Evolutionary conservation across 30 jellyfish, hydroid and myxozoan species (phyloP), one percentile per base, ranked within the genome.

Genomic region (Turritopsis rubra): DNA sequence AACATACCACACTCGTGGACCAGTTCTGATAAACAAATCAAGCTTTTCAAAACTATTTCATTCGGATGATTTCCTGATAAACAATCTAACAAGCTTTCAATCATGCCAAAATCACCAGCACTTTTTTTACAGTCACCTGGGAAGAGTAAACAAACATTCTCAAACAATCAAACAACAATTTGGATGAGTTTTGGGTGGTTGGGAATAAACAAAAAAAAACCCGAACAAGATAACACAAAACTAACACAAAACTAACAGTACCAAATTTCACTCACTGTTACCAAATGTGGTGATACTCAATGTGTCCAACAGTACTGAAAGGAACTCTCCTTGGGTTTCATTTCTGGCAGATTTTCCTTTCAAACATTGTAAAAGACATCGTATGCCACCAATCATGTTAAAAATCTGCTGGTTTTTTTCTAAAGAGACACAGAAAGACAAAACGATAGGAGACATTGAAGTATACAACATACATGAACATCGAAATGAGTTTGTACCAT

Each of bases 301-400:
- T 52, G 96, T 89, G 29, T 81, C 83, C 65, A 89, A 85, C 1
- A 79, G 53, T 20, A 27, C 71, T 52, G 94, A 41, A 1, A 79
- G 27, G 71, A 89, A 28, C 1, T 53, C 66, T 7, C 20, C 82
- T 54, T 72, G 68, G 26, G 18, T 68, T 23, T 29, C 88, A 30
- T 54, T 53, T 20, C 83, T 21, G 1, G 72, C 86, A 7, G 53
- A 70, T 22, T 53, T 29, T 31, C 79, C 53, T 41, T 85, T 84
- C 19, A 89, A 78, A 52, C 81, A 25, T 29, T 52, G 71, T 25
- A 84, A 73, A 77, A 89, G 83, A 23, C 82, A 85, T 21, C 89
- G 81, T n/a, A 89, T 20, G 18, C 96, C 96, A 9, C 96, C 96
- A 18, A 89, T 83, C 71, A 89, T 71, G 27, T 81, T 77, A 77